A percentile compares a stretch with the other conserved stretches of the same genome.
phyloP scores from a whole-genome alignment of 2,888 invertebrate species.

The Amiota mariae region DNA sequence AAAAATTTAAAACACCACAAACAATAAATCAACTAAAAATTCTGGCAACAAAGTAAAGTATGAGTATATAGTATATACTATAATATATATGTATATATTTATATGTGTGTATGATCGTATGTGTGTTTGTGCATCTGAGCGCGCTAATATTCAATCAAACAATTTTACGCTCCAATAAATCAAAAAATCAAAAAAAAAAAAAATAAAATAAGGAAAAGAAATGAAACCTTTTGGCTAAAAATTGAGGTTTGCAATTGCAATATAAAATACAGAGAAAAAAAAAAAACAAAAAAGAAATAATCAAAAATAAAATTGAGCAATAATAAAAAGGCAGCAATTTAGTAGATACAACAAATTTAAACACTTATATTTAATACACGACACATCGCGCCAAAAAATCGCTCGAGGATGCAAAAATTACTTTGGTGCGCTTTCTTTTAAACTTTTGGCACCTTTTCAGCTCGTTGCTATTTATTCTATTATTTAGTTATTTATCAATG shows the following conservation, averaged over 20 bases:
- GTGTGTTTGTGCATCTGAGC: background rate
- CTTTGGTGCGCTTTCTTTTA: background rate
- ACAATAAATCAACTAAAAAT: too few relatives aligned
- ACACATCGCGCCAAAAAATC: background rate
- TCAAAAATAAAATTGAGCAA: background rate
- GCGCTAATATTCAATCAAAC: conserved; percentile 65
- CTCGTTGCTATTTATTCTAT: conserved; percentile 1
- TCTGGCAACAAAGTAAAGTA: too few relatives aligned
- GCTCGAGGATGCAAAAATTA: conserved; percentile 18
- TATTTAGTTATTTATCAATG: conserved; percentile 9
- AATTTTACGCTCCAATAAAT: conserved; percentile 62
- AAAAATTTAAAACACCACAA: too few relatives aligned
- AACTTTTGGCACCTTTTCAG: conserved; percentile 16
- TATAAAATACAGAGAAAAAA: background rate
- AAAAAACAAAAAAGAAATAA: background rate
- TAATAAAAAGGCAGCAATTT: background rate
- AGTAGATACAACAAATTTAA: background rate
- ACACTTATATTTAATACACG: background rate
- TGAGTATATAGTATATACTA: too few relatives aligned
- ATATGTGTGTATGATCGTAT: too few relatives aligned
- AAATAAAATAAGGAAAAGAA: background rate
- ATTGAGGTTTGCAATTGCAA: background rate
- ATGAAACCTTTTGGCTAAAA: background rate
- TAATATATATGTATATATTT: too few relatives aligned
- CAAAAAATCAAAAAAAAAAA: background rate